A percentile compares a stretch with the other conserved stretches of the same genome.
phyloP scores from a whole-genome alignment of 2,113 vertebrate genomes.

The Piprites chloris region DNA sequence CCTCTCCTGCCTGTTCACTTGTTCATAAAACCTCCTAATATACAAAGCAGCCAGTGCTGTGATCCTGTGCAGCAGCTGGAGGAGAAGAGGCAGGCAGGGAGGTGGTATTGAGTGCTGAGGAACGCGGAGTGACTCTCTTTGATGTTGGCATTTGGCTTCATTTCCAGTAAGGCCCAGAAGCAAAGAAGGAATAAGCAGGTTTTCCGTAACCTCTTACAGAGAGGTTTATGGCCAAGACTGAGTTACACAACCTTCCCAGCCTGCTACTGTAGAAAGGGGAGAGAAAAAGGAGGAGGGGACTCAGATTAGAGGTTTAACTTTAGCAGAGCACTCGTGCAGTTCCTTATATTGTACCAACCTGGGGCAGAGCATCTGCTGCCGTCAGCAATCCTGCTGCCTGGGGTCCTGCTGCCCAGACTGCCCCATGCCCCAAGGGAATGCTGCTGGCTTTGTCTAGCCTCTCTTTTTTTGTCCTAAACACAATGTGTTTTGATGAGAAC shows the following conservation, averaged over 20 bases:
- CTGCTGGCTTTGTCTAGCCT: not conserved
- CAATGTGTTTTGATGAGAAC: not conserved
- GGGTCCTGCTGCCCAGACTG: not conserved
- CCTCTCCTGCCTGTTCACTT: not conserved
- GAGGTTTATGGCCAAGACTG: fast-evolving
- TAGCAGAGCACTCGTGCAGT: not conserved
- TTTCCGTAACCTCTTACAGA: not conserved
- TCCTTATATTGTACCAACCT: not conserved
- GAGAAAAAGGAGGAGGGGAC: not conserved
- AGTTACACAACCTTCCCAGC: not conserved
- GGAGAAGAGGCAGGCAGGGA: not conserved
- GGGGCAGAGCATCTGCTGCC: not conserved
- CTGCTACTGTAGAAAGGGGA: not conserved
- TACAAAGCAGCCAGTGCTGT: not conserved
- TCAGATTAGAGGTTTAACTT: not conserved
- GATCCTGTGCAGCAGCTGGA: fast-evolving
- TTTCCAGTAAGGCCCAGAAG: not conserved
- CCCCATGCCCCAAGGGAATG: fast-evolving
- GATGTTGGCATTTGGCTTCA: not conserved
- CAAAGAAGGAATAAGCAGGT: not conserved
- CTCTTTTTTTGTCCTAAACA: not conserved
- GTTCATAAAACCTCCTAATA: not conserved
- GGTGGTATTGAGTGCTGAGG: fast-evolving
- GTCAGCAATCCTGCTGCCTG: not conserved
- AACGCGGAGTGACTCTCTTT: not conserved